Conservation (phyloP, 2,113 vertebrate genomes). For the Crotalus viridis region DNA sequence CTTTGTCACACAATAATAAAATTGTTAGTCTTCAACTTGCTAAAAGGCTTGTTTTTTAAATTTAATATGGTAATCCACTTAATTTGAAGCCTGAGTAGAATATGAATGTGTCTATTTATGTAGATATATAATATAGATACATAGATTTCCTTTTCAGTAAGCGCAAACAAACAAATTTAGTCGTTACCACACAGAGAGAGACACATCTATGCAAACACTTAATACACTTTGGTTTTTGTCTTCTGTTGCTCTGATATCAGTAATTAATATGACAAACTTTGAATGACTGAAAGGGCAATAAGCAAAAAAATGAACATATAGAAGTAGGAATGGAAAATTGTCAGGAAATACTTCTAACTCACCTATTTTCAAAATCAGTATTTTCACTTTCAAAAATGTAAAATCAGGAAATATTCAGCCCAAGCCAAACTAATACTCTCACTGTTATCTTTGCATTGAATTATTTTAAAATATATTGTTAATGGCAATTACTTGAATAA, state of each 20-base stretch:
- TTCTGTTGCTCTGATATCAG: background rate
- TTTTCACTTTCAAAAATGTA: background rate
- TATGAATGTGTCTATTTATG: background rate
- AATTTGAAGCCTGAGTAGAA: background rate
- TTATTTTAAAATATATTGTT: background rate
- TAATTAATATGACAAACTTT: background rate
- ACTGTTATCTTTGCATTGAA: background rate
- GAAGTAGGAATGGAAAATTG: background rate
- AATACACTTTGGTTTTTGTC: background rate
- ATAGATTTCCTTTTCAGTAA: background rate
- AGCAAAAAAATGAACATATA: background rate
- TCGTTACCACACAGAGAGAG: background rate
- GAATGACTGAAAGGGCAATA: background rate
- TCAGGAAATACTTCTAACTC: background rate
- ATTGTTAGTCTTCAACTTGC: background rate
- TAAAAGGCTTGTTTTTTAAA: background rate
- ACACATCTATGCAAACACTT: background rate
- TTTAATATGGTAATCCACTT: background rate
- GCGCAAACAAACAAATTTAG: background rate
- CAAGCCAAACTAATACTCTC: background rate
- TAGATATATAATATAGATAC: background rate
- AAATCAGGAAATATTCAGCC: background rate
- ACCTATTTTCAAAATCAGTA: background rate
- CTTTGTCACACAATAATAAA: background rate
- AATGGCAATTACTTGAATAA: slow-evolving; percentile 51